Evolutionary conservation across 2,113 vertebrate genomes (phyloP).

Genomic region (Cochlearius cochlearius): DNA sequence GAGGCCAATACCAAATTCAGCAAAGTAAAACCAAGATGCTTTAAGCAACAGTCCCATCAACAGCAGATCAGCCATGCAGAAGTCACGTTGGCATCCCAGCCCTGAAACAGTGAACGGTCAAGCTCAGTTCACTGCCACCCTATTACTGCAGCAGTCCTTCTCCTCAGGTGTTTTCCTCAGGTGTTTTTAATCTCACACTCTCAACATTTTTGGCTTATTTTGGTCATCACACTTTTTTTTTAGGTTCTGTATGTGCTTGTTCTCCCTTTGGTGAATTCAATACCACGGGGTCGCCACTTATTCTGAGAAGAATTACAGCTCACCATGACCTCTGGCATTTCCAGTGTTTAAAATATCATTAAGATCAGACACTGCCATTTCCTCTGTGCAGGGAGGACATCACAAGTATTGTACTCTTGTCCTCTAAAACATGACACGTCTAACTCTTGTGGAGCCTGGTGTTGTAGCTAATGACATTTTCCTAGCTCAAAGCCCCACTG

Average conservation of each 20-base stretch:
- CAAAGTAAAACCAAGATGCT: neutral
- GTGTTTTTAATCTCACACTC: neutral
- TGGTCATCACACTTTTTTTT: neutral
- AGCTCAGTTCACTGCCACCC: neutral
- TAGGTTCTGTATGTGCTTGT: neutral
- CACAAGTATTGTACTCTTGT: neutral
- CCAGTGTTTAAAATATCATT: neutral
- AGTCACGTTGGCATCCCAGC: neutral
- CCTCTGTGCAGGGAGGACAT: neutral
- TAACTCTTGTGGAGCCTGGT: neutral
- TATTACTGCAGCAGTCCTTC: neutral
- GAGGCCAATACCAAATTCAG: neutral
- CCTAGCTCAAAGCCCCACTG: neutral
- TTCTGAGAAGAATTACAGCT: neutral
- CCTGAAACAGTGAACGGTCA: neutral
- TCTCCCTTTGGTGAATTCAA: neutral
- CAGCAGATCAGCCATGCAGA: neutral
- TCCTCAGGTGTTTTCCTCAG: neutral
- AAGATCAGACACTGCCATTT: neutral
- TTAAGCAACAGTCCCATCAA: neutral
- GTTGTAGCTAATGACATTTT: neutral
- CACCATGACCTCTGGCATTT: neutral
- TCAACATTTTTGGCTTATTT: neutral
- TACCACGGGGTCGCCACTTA: neutral
- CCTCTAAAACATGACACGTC: neutral